A percentile compares a stretch with the other conserved stretches of the same genome.
Conservation (phyloP, 1,140 invertebrate species). For the Whitmania pigra region DNA sequence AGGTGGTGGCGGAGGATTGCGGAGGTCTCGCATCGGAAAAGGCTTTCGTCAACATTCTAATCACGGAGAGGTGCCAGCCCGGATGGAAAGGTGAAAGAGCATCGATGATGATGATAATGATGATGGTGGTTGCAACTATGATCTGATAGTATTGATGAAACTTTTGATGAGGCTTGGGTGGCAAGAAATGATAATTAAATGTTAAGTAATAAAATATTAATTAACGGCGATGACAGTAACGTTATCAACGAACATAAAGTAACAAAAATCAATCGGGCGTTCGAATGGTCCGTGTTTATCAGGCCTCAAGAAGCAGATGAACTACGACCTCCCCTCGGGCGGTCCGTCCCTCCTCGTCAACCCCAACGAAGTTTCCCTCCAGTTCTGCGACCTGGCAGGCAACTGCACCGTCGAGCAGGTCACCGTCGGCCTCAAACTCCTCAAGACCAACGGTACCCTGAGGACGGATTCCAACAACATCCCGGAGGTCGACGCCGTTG, state of each 20-base stretch:
- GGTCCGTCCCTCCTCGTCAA: neutral
- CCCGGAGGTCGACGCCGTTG: neutral
- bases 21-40: conserved; percentile 72
- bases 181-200: no score
- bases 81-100: conserved; percentile 60
- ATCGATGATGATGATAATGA: neutral
- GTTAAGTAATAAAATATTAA: no score
- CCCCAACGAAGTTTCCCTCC: neutral
- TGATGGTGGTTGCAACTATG: neutral
- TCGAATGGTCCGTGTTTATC: neutral
- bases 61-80: conserved; percentile 58
- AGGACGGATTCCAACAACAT: neutral
- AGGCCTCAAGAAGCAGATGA: neutral
- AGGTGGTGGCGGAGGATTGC: conserved; percentile 85
- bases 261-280: no score
- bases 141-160: neutral
- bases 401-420: conserved; percentile 11
- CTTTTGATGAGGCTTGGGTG: no score
- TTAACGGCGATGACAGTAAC: no score
- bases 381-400: neutral
- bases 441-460: neutral
- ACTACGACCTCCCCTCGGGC: neutral
- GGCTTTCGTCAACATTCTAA: conserved; percentile 85
- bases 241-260: no score
- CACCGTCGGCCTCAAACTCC: neutral